phyloP scores from a whole-genome alignment of 2,113 vertebrate genomes.

The Nyctereutes procyonoides region DNA sequence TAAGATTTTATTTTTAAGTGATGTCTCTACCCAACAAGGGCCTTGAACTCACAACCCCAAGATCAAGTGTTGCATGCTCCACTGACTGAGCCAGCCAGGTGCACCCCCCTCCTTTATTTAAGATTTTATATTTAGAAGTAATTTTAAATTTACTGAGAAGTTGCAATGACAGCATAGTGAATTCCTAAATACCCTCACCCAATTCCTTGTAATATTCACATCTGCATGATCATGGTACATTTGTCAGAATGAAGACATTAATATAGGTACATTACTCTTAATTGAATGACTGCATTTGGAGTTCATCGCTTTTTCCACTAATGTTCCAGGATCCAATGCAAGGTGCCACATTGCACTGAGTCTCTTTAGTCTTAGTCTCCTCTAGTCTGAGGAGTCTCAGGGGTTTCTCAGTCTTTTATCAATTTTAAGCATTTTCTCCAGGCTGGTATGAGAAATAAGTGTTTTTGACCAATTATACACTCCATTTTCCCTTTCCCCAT shows the following conservation, averaged over 20 bases:
- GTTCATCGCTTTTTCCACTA: not conserved
- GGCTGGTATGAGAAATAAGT: not conserved
- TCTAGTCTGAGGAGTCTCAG: not conserved
- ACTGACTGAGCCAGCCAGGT: not conserved
- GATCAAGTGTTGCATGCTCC: not conserved
- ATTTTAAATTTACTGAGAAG: not conserved
- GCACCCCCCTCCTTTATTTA: too few species aligned
- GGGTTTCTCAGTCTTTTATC: not conserved
- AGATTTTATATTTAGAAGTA: not conserved
- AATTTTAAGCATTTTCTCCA: not conserved
- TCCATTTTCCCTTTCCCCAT: not conserved
- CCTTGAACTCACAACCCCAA: not conserved
- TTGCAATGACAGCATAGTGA: not conserved
- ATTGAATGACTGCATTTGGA: not conserved
- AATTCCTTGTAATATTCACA: not conserved
- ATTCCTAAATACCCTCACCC: not conserved
- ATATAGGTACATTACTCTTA: not conserved
- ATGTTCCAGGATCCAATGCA: not conserved
- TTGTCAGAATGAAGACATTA: not conserved
- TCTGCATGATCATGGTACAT: not conserved
- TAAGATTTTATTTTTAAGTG: not conserved
- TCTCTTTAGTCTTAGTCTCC: not conserved
- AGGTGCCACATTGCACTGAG: not conserved
- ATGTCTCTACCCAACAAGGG: not conserved
- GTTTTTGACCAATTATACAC: not conserved